Base-by-base conservation (phyloP, 2,113 vertebrate genomes). In the Cariama cristata region DNA sequence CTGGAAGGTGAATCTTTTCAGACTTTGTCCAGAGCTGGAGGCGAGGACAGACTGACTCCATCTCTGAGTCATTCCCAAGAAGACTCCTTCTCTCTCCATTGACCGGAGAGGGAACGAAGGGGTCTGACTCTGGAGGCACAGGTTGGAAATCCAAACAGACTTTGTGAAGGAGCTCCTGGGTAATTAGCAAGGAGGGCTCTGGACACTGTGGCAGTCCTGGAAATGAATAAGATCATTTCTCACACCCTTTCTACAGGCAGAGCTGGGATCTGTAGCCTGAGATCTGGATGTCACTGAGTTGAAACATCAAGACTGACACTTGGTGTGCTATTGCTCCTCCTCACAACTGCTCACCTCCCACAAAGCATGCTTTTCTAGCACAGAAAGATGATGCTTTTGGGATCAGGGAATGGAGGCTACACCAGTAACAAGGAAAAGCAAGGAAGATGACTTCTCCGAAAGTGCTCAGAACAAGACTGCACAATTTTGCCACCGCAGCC, bases 61-160 rank as follows among this genome's bases (percentile, higher is more conserved):
- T 23, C 50, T 62, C 42, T 0, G 0, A 52, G 50, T 35, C 28
- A 8, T 73, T 73, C 49, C 50, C 73, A 60, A 2, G n/a, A 49
- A 49, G 23, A 59, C 5, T 42, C 17, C 62, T 55, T 24, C 47
- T 68, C 17, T 53, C 69, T 76, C 32, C 62, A 8, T 15, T 44
- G 62, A 55, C 30, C 47, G 33, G 24, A 75, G 32, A 21, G 55
- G 26, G 38, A 21, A 79, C 12, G 49, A 53, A 79, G 13, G 26
- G 11, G 2, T 40, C 38, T 2, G 11, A 75, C n/a, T 67, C 35
- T 30, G 22, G 44, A 15, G 42, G 49, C 9, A 5, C 15, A 26
- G 58, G 56, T n/a, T 68, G 56, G 13, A 79, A 82, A 74, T 62
- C 88, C 75, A 32, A 40, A n/a, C 18, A 67, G 58, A 17, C 11